Evolutionary conservation across 1,140 invertebrate species (phyloP), one percentile per base, ranked within the genome.

Genomic region (Grapholita molesta): DNA sequence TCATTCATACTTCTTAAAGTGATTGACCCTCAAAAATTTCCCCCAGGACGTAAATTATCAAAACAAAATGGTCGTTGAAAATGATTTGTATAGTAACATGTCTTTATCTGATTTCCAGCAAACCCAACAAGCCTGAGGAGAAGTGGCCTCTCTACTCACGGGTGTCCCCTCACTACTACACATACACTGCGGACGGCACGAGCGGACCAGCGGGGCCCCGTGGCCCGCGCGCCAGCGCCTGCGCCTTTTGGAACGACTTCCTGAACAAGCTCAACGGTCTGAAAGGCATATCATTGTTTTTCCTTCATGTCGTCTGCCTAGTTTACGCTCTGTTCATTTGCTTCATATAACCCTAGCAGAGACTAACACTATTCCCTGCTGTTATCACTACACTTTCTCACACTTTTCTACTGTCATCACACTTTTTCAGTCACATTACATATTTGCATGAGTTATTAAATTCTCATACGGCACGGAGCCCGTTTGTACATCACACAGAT

Each of bases 161-260:
- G 71, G 94, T 96, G 24, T 94, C 96, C 74, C 97, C 97, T 18
- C 94, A 96, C 83, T 99, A 99, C 86, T 97, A 97, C 84, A 96
- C 97, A 76, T 96, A 98, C 84, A 96, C 98, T 73, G 96, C 96
- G 0, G 95, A 97, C 75, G 94, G 94, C 15, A 92, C 89, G 55
- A 95, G 94, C 25, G 94, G 94, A 15, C 93, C 89, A 23, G 95
- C 94, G 2, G 92, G 94, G 9, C 96, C 96, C 2, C 94, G 95
- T 72, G 98, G 97, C 66, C 97, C 97, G 1, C 92, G 97, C 55
- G 95, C 96, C 53, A 95, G 96, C 38, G 94, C 97, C 21, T 99
- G 98, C 84, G 97, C 97, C 52, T 99, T 99, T 91, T 99, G 98
- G 98, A 98, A 98, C 81, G 95, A 97, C 69, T 98, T 99, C 89